A percentile compares a stretch with the other conserved stretches of the same genome.
Evolutionary conservation across 2,797 vertebrate genomes (phyloP).

Genomic region (Helarctos malayanus): DNA sequence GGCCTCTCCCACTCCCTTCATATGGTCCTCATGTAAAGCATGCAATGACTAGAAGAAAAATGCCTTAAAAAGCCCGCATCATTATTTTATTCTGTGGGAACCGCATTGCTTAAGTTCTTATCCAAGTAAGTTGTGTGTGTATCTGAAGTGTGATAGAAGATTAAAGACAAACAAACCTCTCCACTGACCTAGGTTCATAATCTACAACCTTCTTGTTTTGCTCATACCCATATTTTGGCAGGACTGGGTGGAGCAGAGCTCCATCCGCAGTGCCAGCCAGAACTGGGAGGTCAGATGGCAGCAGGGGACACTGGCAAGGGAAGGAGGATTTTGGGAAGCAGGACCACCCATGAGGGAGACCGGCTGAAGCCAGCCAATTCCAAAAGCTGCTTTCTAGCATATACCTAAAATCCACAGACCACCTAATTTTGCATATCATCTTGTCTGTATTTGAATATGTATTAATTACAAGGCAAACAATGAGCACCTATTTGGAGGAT

Average conservation of each 20-base stretch:
- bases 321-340: rapidly evolving
- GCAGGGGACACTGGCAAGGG: background rate
- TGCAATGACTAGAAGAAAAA: background rate
- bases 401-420: background rate
- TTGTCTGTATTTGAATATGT: background rate
- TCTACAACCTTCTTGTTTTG: background rate
- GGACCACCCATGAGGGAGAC: rapidly evolving
- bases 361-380: background rate
- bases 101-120: background rate
- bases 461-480: background rate
- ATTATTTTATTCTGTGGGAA: background rate
- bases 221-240: background rate
- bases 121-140: background rate
- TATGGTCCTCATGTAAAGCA: background rate
- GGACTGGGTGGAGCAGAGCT: background rate
- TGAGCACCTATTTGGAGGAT: background rate
- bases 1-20: background rate
- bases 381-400: background rate
- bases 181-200: background rate
- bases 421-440: background rate
- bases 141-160: background rate
- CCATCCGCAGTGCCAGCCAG: rapidly evolving
- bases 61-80: background rate
- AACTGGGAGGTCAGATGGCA: rapidly evolving
- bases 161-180: background rate